Percentiles rank a stretch among this genome's conserved stretches.
phyloP scores from a whole-genome alignment of 2,797 vertebrate genomes.

The Trematomus bernacchii region DNA sequence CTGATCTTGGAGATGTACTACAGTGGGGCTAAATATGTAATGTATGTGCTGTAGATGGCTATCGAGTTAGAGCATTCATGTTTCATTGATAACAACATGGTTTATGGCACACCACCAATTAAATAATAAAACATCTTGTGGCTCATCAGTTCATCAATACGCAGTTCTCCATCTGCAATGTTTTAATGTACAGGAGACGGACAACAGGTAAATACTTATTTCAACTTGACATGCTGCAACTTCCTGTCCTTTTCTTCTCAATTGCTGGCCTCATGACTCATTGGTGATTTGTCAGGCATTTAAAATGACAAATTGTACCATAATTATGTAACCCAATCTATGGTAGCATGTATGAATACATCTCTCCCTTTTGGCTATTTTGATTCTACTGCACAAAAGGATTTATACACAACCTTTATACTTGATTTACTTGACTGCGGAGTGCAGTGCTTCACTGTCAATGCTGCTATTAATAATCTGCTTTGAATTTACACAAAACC shows the following conservation, averaged over 20 bases:
- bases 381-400: conserved; percentile 6
- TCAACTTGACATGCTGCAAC: neutral
- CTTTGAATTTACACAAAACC: neutral
- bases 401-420: conserved; percentile 12
- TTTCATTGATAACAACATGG: too few species aligned
- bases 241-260: conserved; percentile 4
- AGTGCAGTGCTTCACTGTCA: neutral
- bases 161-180: neutral
- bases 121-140: too few species aligned
- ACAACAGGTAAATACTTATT: neutral
- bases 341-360: conserved; percentile 5
- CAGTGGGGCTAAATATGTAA: too few species aligned
- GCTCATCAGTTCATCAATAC: neutral
- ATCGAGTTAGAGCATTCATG: too few species aligned
- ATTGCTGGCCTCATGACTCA: neutral
- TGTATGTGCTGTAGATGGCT: too few species aligned
- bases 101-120: too few species aligned
- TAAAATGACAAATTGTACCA: neutral
- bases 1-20: too few species aligned
- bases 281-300: neutral
- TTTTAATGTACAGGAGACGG: neutral
- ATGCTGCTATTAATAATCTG: neutral
- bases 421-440: neutral
- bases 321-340: neutral
- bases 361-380: neutral